phyloP scores from a whole-genome alignment of 1,140 invertebrate genomes.

The Bacillus rossius region DNA sequence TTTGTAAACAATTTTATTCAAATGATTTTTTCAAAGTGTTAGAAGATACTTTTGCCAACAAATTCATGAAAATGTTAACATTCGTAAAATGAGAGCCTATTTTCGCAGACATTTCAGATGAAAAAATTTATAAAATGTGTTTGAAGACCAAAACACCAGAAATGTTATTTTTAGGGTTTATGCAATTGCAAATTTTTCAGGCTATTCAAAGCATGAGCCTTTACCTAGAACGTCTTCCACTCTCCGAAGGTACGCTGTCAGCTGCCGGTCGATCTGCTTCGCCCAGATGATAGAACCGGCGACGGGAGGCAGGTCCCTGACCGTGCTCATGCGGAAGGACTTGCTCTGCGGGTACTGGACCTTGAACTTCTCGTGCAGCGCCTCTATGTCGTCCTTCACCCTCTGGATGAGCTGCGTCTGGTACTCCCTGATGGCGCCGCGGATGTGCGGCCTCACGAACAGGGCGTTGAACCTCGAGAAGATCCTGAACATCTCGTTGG shows the following conservation, averaged over 20 bases:
- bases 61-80: no score
- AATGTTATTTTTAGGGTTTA: no score
- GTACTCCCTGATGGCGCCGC: slow-evolving; percentile 97
- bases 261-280: slow-evolving; percentile 95
- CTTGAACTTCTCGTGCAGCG: slow-evolving; percentile 97
- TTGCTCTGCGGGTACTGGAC: slow-evolving; percentile 75
- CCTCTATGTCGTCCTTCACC: slow-evolving; percentile 98
- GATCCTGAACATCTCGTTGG: slow-evolving; percentile 99
- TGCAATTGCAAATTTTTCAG: no score
- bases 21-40: no score
- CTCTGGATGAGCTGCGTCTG: slow-evolving; percentile 98
- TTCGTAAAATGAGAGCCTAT: no score
- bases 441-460: slow-evolving; percentile 96
- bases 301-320: slow-evolving; percentile 92
- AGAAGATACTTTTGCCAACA: no score
- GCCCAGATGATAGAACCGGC: slow-evolving; percentile 99
- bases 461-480: slow-evolving; percentile 97
- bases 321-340: slow-evolving; percentile 82
- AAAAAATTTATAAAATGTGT: no score
- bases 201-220: no score
- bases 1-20: no score
- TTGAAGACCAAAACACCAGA: no score
- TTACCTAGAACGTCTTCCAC: slow-evolving; percentile 95
- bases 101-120: no score
- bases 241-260: slow-evolving; percentile 93